A percentile compares a stretch with the other conserved stretches of the same genome.
These are phyloP conservation scores for Apamea epomidion DNA, from an alignment of 2,888 invertebrate genomes.

Conservation along the genomic window DNA sequence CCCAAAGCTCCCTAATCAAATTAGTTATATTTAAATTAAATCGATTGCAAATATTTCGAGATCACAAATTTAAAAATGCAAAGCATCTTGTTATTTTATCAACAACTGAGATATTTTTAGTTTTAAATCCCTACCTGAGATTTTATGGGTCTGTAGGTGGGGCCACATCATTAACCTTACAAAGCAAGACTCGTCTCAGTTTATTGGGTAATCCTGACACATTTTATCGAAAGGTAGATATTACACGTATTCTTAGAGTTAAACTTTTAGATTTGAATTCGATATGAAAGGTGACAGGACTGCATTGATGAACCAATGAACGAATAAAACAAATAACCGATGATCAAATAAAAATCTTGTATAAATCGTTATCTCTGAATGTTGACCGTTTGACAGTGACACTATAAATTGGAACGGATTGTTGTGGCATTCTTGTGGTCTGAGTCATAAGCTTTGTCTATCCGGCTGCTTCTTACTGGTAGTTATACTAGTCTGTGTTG, in stretches of 20 bases:
- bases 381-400: slow-evolving; percentile 15
- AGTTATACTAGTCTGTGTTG: slow-evolving; percentile 9
- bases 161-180: slow-evolving; percentile 43
- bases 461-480: slow-evolving; percentile 2
- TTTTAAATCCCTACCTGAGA: slow-evolving; percentile 65
- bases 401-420: slow-evolving; percentile 36
- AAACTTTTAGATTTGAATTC: slow-evolving; percentile 17
- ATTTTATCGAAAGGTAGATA: slow-evolving; percentile 27
- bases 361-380: background rate
- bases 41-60: slow-evolving; percentile 56
- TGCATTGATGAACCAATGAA: background rate
- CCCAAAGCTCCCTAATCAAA: slow-evolving; percentile 72
- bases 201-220: slow-evolving; percentile 40
- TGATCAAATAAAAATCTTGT: background rate
- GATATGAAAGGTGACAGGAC: slow-evolving; percentile 7
- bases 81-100: slow-evolving; percentile 55
- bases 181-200: slow-evolving; percentile 32
- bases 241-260: slow-evolving; percentile 21
- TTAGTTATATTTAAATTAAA: slow-evolving; percentile 45
- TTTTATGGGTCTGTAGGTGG: slow-evolving; percentile 63
- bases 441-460: slow-evolving; percentile 35
- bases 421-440: slow-evolving; percentile 28
- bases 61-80: slow-evolving; percentile 50
- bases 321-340: too few species aligned
- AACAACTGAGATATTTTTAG: slow-evolving; percentile 50